A percentile compares a stretch with the other conserved stretches of the same genome.
Conservation (phyloP, 2,797 vertebrate genomes). For the Helarctos malayanus region DNA sequence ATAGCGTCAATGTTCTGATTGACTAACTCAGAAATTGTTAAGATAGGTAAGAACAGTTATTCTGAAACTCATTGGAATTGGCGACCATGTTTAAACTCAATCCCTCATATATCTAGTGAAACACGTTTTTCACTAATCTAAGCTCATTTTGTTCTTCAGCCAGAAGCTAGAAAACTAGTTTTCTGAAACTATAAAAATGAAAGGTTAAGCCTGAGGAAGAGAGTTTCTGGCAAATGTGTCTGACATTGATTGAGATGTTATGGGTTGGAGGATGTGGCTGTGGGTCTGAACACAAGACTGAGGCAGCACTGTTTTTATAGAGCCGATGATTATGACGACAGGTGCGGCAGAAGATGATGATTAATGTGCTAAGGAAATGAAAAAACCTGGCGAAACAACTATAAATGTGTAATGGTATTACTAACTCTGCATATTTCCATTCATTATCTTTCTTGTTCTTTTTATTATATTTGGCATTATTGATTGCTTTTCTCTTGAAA, state of each 20-base stretch:
- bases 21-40: background rate
- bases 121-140: background rate
- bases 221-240: background rate
- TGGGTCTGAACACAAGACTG: background rate
- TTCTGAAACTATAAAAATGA: background rate
- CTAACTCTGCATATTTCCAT: background rate
- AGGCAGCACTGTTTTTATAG: background rate
- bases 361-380: background rate
- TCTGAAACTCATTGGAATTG: background rate
- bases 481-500: background rate
- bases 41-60: background rate
- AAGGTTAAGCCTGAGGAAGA: background rate
- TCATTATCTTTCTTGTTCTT: background rate
- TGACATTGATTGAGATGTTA: background rate
- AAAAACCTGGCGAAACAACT: fast-evolving
- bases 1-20: background rate
- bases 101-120: background rate
- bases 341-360: background rate
- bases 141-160: background rate
- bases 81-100: background rate
- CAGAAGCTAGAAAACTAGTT: background rate
- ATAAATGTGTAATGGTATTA: background rate
- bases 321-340: background rate
- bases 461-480: background rate
- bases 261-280: background rate